Conservation (phyloP, 2,113 vertebrate genomes). For the Macquaria australasica region DNA sequence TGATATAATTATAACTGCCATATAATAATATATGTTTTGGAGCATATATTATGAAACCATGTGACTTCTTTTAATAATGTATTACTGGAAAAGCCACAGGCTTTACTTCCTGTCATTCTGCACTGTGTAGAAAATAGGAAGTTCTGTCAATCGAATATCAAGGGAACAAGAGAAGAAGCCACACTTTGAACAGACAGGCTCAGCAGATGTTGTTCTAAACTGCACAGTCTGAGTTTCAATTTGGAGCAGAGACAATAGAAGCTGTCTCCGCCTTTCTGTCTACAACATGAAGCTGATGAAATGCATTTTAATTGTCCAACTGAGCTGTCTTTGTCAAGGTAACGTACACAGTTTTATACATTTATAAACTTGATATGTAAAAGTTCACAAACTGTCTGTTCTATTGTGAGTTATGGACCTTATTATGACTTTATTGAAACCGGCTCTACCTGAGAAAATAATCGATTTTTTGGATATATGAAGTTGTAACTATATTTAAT, state of each 20-base stretch:
- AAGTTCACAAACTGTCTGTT: neutral
- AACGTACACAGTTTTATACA: constrained; percentile 8
- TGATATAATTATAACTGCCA: neutral
- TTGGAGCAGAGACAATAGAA: neutral
- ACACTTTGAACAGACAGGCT: neutral
- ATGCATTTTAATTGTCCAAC: constrained; percentile 23
- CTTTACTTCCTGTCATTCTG: constrained; percentile 34
- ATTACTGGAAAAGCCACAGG: neutral
- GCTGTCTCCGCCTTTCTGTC: neutral
- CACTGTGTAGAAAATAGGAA: neutral
- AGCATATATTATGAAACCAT: neutral
- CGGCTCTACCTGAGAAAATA: neutral
- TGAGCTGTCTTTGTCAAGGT: constrained; percentile 66
- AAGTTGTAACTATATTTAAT: neutral
- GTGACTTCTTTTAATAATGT: neutral
- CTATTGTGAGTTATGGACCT: neutral
- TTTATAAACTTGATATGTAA: neutral
- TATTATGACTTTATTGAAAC: neutral
- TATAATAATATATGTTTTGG: too few relatives aligned
- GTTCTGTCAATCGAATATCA: neutral
- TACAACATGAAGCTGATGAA: constrained; percentile 63
- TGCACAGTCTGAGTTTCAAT: neutral
- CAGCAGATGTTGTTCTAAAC: neutral
- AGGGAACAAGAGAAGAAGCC: constrained; percentile 14
- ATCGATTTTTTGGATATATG: neutral